phyloP scores from a whole-genome alignment of 2,113 vertebrate genomes.

The Cricetomys ansorgei region DNA sequence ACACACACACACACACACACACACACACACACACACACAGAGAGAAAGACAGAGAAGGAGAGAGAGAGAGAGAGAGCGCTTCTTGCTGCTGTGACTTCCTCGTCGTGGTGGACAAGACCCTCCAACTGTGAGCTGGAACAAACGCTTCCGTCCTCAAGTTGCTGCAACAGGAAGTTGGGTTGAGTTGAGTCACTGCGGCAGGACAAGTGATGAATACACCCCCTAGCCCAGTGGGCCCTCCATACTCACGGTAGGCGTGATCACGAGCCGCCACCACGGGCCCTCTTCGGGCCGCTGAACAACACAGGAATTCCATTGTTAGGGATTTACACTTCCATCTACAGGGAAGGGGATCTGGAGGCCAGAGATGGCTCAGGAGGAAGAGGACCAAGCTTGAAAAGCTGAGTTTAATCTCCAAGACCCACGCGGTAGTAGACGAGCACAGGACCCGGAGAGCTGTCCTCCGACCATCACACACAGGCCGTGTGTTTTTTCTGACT shows the following conservation, averaged over 20 bases:
- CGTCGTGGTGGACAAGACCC: background rate
- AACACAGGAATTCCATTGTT: background rate
- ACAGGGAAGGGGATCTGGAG: background rate
- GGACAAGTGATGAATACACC: background rate
- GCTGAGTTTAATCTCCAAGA: background rate
- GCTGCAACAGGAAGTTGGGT: too few species aligned
- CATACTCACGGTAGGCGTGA: background rate
- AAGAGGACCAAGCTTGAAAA: too few species aligned
- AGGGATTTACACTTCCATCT: background rate
- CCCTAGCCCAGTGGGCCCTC: background rate
- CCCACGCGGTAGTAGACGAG: background rate
- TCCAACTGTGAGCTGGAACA: background rate
- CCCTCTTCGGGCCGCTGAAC: fast-evolving
- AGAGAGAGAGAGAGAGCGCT: background rate
- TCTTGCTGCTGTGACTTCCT: background rate
- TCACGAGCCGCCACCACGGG: fast-evolving
- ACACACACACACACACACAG: too few species aligned
- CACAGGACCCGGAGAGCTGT: too few species aligned
- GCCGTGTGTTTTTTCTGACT: background rate
- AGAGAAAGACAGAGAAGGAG: background rate
- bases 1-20: too few species aligned
- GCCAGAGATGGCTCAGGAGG: background rate
- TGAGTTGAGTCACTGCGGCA: background rate
- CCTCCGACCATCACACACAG: background rate
- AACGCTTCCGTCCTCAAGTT: background rate